Conservation (phyloP, 2,888 invertebrate species). For the Volucella zonaria region DNA sequence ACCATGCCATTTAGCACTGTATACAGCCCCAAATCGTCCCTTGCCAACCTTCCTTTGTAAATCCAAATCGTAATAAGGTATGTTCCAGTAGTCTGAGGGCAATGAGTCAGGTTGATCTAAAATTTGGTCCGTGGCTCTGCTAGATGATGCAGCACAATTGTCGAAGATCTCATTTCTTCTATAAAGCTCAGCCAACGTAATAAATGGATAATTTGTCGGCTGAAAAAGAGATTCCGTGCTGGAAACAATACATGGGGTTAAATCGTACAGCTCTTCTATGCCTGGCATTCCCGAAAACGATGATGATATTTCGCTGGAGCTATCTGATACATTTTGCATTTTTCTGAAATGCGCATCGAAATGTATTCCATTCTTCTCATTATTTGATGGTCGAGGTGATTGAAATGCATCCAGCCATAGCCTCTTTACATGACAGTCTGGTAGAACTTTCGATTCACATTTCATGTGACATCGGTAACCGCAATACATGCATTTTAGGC, state of each 20-base stretch:
- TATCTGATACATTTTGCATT: too few species aligned
- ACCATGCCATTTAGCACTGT: slow-evolving; percentile 98
- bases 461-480: slow-evolving; percentile 91
- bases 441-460: slow-evolving; percentile 95
- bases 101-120: slow-evolving; percentile 90
- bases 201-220: slow-evolving; percentile 77
- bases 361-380: too few species aligned
- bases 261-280: slow-evolving; percentile 33
- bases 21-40: slow-evolving; percentile 97
- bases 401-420: slow-evolving; percentile 92
- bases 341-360: too few species aligned
- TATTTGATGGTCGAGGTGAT: slow-evolving; percentile 85
- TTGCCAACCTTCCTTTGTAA: slow-evolving; percentile 94
- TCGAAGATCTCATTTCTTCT: slow-evolving; percentile 88
- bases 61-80: slow-evolving; percentile 96
- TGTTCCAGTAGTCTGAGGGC: slow-evolving; percentile 98
- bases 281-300: slow-evolving; percentile 53
- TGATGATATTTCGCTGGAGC: slow-evolving; percentile 81
- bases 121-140: too few species aligned
- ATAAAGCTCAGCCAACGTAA: slow-evolving; percentile 83
- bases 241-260: slow-evolving; percentile 41
- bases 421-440: slow-evolving; percentile 95
- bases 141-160: slow-evolving; percentile 88
- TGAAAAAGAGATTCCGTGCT: slow-evolving; percentile 51
- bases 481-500: slow-evolving; percentile 96